Evolutionary conservation across 2,888 invertebrate species (phyloP).

Genomic region (Andrena flavipes): DNA sequence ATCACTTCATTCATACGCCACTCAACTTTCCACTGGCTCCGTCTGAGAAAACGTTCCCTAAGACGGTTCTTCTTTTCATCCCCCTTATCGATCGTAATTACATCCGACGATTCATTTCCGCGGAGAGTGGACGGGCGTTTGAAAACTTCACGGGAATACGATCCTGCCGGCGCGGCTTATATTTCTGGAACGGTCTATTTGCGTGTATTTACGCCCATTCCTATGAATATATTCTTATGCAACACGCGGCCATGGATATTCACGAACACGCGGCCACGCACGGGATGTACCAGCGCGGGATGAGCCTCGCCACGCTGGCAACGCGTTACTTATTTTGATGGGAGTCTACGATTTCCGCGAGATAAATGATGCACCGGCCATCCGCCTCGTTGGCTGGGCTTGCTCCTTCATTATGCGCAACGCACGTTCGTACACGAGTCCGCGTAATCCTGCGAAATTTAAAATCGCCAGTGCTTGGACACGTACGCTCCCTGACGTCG

Average conservation of each 20-base stretch:
- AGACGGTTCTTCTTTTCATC: background rate
- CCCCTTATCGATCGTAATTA: slow-evolving; percentile 19
- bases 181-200: slow-evolving; percentile 43
- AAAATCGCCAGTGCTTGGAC: slow-evolving; percentile 37
- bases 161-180: slow-evolving; percentile 26
- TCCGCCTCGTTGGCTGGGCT: slow-evolving; percentile 42
- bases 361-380: slow-evolving; percentile 71
- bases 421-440: slow-evolving; percentile 27
- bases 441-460: slow-evolving; percentile 51
- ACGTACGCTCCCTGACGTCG: slow-evolving; percentile 13
- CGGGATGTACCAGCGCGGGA: slow-evolving; percentile 11
- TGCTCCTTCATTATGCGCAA: slow-evolving; percentile 67
- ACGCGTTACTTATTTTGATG: slow-evolving; percentile 67
- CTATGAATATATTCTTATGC: slow-evolving; percentile 41
- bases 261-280: background rate
- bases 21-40: background rate
- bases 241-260: slow-evolving; percentile 2
- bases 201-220: slow-evolving; percentile 43
- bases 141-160: slow-evolving; percentile 34
- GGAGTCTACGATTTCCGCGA: slow-evolving; percentile 68
- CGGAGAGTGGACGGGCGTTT: background rate
- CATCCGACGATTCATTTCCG: slow-evolving; percentile 30
- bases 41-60: background rate
- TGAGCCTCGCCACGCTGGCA: slow-evolving; percentile 22
- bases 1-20: background rate